A percentile compares a stretch with the other conserved stretches of the same genome.
These are phyloP conservation scores for Baronia brevicornis DNA, from an alignment of 2,888 invertebrate genomes.

Conservation along the genomic window DNA sequence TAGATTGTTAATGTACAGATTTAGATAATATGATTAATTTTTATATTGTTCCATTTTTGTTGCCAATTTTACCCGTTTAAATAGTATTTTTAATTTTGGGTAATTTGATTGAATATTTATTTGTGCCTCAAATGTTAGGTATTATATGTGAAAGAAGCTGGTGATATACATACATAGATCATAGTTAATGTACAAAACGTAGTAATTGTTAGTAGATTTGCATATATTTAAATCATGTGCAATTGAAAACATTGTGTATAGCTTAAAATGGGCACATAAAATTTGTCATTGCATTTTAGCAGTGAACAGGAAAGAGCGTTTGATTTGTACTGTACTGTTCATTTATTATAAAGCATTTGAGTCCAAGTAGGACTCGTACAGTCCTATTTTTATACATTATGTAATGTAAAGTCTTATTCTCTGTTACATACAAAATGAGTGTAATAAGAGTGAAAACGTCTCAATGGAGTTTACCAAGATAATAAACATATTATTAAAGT, in stretches of 20 bases:
- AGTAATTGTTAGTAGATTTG: constrained; percentile 62
- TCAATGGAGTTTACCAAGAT: constrained; percentile 65
- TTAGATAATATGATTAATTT: constrained; percentile 55
- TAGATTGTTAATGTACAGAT: constrained; percentile 64
- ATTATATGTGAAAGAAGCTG: constrained; percentile 52
- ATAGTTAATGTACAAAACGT: constrained; percentile 68
- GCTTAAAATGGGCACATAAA: constrained; percentile 50
- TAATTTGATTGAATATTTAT: constrained; percentile 58
- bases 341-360: constrained; percentile 69
- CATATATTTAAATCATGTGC: constrained; percentile 71
- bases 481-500: constrained; percentile 68
- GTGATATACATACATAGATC: constrained; percentile 58
- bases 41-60: constrained; percentile 61
- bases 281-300: constrained; percentile 70
- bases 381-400: constrained; percentile 76
- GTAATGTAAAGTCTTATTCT: constrained; percentile 70
- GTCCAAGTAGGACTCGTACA: constrained; percentile 60
- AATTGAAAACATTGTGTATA: constrained; percentile 57
- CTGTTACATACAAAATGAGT: constrained; percentile 64
- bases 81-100: constrained; percentile 38
- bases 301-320: constrained; percentile 53
- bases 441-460: constrained; percentile 64
- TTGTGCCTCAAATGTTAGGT: constrained; percentile 42
- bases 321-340: constrained; percentile 63
- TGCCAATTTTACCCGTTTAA: constrained; percentile 46